Evolutionary conservation across 53 echinoderm and acorn worm species (phyloP).

Genomic region (Temnopleurus reevesii): DNA sequence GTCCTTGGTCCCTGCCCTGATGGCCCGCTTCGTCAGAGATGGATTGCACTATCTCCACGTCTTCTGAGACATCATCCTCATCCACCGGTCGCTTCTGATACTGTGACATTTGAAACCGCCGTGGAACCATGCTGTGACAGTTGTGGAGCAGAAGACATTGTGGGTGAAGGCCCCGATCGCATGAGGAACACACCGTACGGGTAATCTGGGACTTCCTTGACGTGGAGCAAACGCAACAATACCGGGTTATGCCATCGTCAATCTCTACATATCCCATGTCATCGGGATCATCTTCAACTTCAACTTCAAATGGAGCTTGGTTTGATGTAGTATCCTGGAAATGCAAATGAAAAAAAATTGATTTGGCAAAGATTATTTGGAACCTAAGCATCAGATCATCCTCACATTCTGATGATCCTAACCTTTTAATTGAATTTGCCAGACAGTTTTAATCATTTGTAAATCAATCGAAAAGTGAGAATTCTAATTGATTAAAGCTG

Average conservation of each 20-base stretch:
- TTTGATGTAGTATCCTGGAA: background rate
- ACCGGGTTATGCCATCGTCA: background rate
- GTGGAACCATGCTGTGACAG: constrained; percentile 46
- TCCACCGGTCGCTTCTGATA: background rate
- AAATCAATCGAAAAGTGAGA: too few relatives aligned
- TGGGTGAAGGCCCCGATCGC: constrained; percentile 41
- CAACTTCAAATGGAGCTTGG: background rate
- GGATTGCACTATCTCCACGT: constrained; percentile 16
- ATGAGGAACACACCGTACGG: constrained; percentile 30
- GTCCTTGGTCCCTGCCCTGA: background rate
- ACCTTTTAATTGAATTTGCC: too few relatives aligned
- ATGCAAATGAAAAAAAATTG: background rate
- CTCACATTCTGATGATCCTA: too few relatives aligned
- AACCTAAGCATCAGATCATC: too few relatives aligned
- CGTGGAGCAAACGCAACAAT: constrained; percentile 52
- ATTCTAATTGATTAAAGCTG: too few relatives aligned
- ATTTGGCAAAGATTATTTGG: too few relatives aligned
- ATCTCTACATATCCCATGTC: constrained; percentile 14
- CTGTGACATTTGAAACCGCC: background rate
- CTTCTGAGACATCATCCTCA: background rate
- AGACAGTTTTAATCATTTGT: too few relatives aligned
- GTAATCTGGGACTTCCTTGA: background rate
- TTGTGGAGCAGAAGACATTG: constrained; percentile 36
- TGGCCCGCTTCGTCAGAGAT: background rate
- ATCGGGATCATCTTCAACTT: background rate